Percentiles rank a stretch among this genome's conserved stretches.
phyloP scores from a whole-genome alignment of 2,888 invertebrate genomes.

The Cecidostiba fungosa region DNA sequence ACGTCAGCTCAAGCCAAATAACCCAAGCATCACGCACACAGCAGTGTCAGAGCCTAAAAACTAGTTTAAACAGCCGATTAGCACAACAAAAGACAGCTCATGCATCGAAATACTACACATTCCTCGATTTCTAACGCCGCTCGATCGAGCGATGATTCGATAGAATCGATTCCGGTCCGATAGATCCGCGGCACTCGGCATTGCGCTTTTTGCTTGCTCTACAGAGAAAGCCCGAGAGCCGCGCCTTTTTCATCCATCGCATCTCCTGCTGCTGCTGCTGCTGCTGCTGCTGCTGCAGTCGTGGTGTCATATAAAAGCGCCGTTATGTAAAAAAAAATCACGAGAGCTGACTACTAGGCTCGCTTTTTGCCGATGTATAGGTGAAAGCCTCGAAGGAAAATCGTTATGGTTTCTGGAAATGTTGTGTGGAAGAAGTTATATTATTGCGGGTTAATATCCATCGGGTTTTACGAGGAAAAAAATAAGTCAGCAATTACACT shows the following conservation, averaged over 20 bases:
- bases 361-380: background rate
- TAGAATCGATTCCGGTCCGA: slow-evolving; percentile 44
- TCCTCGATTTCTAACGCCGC: slow-evolving; percentile 23
- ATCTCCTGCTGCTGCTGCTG: background rate
- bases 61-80: background rate
- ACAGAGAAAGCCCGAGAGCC: slow-evolving; percentile 44
- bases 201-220: slow-evolving; percentile 16
- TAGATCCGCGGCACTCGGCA: background rate
- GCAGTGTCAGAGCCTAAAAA: background rate
- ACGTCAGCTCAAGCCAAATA: too few species aligned
- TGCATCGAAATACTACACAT: background rate
- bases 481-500: too few species aligned
- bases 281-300: background rate
- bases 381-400: slow-evolving; percentile 6
- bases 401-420: slow-evolving; percentile 8
- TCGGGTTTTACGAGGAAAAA: background rate
- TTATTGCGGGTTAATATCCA: background rate
- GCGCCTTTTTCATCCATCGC: slow-evolving; percentile 4
- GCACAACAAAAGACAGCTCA: background rate
- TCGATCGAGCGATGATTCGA: slow-evolving; percentile 26
- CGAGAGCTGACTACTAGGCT: background rate
- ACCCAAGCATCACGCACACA: too few species aligned
- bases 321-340: background rate
- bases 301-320: slow-evolving; percentile 7
- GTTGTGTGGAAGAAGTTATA: background rate